These are phyloP conservation scores for Heliornis fulica DNA, from an alignment of 2,113 vertebrate genomes.

Conservation along the genomic window DNA sequence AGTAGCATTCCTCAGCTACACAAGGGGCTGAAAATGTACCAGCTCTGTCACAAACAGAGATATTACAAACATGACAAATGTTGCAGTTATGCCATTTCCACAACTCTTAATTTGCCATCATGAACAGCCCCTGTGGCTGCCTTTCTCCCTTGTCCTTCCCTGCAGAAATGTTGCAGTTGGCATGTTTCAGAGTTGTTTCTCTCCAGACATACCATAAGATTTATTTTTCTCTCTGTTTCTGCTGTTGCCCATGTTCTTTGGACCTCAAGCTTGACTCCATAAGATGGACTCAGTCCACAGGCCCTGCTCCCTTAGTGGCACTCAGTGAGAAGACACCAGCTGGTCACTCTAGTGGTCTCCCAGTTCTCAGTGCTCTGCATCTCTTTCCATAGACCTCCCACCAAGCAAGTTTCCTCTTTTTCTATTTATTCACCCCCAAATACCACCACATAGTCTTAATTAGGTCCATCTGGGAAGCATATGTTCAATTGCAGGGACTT, in stretches of 20 bases:
- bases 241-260: neutral
- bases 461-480: conserved; percentile 24
- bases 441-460: neutral
- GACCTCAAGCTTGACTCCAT: neutral
- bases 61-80: neutral
- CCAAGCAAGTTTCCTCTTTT: conserved; percentile 12
- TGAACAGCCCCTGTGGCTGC: neutral
- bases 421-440: conserved; percentile 44
- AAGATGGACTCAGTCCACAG: neutral
- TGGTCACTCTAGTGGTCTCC: neutral
- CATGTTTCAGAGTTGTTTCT: neutral
- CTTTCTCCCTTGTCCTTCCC: neutral
- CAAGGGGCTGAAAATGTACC: neutral
- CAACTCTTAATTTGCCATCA: neutral
- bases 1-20: neutral
- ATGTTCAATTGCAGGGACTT: conserved; percentile 33
- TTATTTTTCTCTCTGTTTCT: neutral
- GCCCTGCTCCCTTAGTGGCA: neutral
- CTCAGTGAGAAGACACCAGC: neutral
- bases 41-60: neutral
- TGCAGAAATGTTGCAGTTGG: neutral
- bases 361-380: neutral
- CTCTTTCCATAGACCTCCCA: conserved; percentile 22
- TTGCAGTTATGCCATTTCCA: neutral
- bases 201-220: neutral